Conservation (phyloP, 2,888 invertebrate genomes). For the Lordiphosa fenestrarum region DNA sequence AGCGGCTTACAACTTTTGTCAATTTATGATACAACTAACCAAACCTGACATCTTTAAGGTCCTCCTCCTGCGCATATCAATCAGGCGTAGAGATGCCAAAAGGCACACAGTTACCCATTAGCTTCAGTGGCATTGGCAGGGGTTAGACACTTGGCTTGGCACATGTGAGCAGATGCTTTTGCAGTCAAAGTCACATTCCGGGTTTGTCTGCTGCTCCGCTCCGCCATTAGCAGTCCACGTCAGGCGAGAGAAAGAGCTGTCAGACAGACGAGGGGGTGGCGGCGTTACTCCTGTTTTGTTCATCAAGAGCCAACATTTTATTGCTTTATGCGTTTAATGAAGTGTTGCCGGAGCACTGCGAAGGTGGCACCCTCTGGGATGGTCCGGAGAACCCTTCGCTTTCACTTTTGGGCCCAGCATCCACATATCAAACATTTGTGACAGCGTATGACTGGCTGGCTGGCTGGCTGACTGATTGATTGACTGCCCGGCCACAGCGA, state of each 20-base stretch:
- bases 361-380: slow-evolving; percentile 15
- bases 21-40: too few relatives aligned
- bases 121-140: slow-evolving; percentile 3
- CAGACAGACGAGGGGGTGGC: slow-evolving; percentile 47
- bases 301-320: slow-evolving; percentile 61
- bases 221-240: slow-evolving; percentile 63
- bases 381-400: slow-evolving; percentile 54
- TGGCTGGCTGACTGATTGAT: slow-evolving; percentile 42
- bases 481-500: slow-evolving; percentile 43
- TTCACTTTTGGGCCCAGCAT: slow-evolving; percentile 51
- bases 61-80: background rate
- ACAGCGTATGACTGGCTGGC: slow-evolving; percentile 46
- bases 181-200: background rate
- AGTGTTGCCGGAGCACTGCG: slow-evolving; percentile 53
- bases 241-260: slow-evolving; percentile 43
- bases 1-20: too few relatives aligned
- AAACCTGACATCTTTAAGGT: too few relatives aligned
- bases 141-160: slow-evolving; percentile 7
- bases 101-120: slow-evolving; percentile 9
- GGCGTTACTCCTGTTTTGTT: slow-evolving; percentile 45
- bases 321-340: slow-evolving; percentile 74
- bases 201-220: background rate
- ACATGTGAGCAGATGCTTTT: background rate
- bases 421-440: slow-evolving; percentile 67
- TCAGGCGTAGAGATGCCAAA: background rate